Conservation (phyloP, 2,888 invertebrate genomes). For the Dasysyrphus albostriatus region DNA sequence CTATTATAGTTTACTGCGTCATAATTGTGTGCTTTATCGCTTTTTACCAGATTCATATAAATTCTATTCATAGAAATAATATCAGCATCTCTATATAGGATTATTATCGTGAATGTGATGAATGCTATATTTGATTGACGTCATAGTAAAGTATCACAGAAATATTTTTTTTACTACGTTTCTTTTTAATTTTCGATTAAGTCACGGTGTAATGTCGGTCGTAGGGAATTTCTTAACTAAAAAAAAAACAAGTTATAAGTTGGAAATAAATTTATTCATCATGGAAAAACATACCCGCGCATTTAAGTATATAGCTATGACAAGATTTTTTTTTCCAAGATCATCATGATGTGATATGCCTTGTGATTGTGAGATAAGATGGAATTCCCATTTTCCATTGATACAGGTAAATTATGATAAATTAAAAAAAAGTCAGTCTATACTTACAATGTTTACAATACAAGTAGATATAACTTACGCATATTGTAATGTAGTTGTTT, state of each 20-base stretch:
- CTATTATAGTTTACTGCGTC: background rate
- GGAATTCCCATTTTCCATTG: constrained; percentile 3
- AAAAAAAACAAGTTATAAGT: background rate
- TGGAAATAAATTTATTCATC: background rate
- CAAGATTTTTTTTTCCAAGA: background rate
- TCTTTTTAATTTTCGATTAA: constrained; percentile 5
- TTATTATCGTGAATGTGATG: background rate
- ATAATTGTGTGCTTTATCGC: constrained; percentile 1
- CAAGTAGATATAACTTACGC: too few relatives aligned
- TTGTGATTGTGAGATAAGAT: background rate
- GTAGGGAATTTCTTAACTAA: background rate
- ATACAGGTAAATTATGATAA: background rate
- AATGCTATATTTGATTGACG: background rate
- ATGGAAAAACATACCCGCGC: background rate
- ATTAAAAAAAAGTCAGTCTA: too few relatives aligned
- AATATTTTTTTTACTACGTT: background rate
- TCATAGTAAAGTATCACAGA: background rate
- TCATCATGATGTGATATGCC: background rate
- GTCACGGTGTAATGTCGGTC: background rate
- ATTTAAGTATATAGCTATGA: too few relatives aligned
- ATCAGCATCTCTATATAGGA: background rate
- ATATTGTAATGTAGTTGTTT: too few relatives aligned
- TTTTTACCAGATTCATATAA: background rate
- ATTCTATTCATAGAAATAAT: constrained; percentile 4
- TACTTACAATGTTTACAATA: too few relatives aligned